Conservation (phyloP, 2,888 invertebrate genomes). For the Pristionchus mayeri region DNA sequence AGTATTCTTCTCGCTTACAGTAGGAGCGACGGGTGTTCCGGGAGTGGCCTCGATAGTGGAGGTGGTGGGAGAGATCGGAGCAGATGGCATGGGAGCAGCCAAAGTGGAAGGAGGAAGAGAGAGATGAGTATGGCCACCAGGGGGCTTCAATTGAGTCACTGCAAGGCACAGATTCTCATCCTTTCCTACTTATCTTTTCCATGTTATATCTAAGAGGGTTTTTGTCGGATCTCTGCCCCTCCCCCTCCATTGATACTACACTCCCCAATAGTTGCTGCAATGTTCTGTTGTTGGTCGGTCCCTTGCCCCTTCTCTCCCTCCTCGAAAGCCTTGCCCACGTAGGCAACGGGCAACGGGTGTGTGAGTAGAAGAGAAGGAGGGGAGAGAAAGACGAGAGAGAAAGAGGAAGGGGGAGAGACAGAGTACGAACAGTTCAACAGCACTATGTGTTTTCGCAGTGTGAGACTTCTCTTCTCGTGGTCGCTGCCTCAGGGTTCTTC, state of each 20-base stretch:
- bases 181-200: not conserved
- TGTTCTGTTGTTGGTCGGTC: not conserved
- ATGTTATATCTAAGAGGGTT: not conserved
- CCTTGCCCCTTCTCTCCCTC: not conserved
- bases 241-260: not conserved
- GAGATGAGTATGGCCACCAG: not conserved
- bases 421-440: constrained; percentile 10
- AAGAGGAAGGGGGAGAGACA: not conserved
- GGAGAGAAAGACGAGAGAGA: not conserved
- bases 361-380: not conserved
- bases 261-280: not conserved
- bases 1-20: not conserved
- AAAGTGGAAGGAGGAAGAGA: not conserved
- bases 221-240: not conserved
- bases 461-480: constrained; percentile 22
- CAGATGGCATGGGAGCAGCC: not conserved
- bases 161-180: not conserved
- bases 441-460: constrained; percentile 29
- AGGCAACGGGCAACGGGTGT: constrained; percentile 3
- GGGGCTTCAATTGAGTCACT: constrained; percentile 37
- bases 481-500: not conserved
- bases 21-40: not conserved
- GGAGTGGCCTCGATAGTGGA: not conserved
- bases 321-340: constrained; percentile 12
- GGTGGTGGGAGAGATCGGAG: constrained; percentile 2